A percentile compares a stretch with the other conserved stretches of the same genome.
phyloP scores from a whole-genome alignment of 2,888 invertebrate species.

The Tetragonula carbonaria region DNA sequence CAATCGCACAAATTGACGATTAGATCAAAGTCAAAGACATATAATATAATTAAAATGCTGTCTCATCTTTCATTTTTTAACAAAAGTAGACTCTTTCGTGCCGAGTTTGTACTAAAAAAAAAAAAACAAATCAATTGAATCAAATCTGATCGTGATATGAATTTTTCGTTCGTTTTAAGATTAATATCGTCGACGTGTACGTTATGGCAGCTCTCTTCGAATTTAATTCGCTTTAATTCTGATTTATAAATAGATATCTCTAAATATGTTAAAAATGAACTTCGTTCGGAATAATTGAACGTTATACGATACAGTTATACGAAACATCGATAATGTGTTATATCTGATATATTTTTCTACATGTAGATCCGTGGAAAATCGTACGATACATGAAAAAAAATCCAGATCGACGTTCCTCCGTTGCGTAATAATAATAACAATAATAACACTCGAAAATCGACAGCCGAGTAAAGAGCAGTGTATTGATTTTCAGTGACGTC shows the following conservation, averaged over 20 bases:
- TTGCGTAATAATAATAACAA: background rate
- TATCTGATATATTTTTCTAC: too few relatives aligned
- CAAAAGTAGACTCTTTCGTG: background rate
- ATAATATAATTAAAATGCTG: background rate
- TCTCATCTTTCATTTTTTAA: background rate
- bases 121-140: background rate
- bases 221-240: background rate
- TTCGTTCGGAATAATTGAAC: background rate
- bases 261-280: background rate
- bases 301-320: too few relatives aligned
- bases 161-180: background rate
- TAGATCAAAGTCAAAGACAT: background rate
- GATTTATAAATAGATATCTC: background rate
- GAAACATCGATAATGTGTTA: background rate
- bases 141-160: background rate
- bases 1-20: background rate
- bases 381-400: too few relatives aligned
- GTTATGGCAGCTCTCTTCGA: background rate
- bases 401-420: background rate
- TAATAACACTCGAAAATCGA: background rate
- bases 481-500: conserved; percentile 15
- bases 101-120: background rate
- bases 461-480: background rate
- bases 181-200: background rate
- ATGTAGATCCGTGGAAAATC: background rate